Evolutionary conservation across 2,888 invertebrate species (phyloP), one percentile per base, ranked within the genome.

Genomic region (Lathronympha strigana): DNA sequence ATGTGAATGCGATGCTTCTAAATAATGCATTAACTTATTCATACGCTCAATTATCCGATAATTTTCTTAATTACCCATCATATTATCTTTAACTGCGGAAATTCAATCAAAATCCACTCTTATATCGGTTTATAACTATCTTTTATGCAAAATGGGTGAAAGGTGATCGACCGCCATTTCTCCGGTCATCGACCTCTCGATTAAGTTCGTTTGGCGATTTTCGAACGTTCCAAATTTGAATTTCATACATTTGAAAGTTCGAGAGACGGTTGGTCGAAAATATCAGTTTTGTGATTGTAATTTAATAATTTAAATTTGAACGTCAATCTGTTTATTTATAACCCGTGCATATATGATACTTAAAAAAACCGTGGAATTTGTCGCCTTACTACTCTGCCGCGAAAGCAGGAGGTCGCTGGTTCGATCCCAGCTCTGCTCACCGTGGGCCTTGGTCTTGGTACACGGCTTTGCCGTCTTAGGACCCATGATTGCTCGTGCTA

Each of bases 81-180:
- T 15, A 15, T n/a, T 28, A 25, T 25, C 25, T 25, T 50, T 13
- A 33, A 21, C 11, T 25, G 11, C 19, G n/a, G 9, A 15, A 47
- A 6, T 43, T 28, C 11, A 11, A 43, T 40, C 19, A n/a, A 40
- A n/a, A 1, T 55, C 15, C 23, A 17, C 8, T 43, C 28, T 31
- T 2, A 28, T 28, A 40, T 55, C 25, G 33, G 19, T 51, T 40
- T 40, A 54, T 57, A 23, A 28, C 64, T 67, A 73, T 76, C 77
- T 80, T 84, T 83, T 85, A 82, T 78, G 81, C 81, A 87, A 88
- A 87, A 84, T 88, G 82, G 88, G 88, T 88, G 86, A 88, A 86
- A 87, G 87, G 86, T 88, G 78, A 87, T 82, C 69, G 82, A 80
- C 77, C 87, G 63, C 69, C 74, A 77, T 77, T 79, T 80, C 84